These are phyloP conservation scores for Drosophila tropicalis DNA, from an alignment of 1,140 invertebrate genomes.

Conservation along the genomic window DNA sequence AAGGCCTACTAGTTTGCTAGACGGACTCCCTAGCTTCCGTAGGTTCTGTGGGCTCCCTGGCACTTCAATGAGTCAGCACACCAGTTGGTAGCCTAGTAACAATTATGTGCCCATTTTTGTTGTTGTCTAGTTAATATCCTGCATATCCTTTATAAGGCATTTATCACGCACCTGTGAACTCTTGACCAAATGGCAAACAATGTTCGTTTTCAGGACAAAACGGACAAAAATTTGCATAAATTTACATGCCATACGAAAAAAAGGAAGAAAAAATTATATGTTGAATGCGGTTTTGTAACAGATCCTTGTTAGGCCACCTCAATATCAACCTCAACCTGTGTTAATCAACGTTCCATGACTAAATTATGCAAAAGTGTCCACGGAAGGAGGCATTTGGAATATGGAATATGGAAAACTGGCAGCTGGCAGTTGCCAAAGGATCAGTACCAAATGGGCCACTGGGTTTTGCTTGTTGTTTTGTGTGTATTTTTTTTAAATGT, in stretches of 20 bases:
- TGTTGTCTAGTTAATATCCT: slow-evolving; percentile 34
- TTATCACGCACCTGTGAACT: slow-evolving; percentile 73
- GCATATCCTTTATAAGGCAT: slow-evolving; percentile 61
- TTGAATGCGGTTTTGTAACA: slow-evolving; percentile 25
- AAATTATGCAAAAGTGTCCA: slow-evolving; percentile 59
- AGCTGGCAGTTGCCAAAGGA: slow-evolving; percentile 27
- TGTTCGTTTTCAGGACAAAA: slow-evolving; percentile 7
- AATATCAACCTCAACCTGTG: slow-evolving; percentile 12
- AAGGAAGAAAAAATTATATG: slow-evolving; percentile 7
- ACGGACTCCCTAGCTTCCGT: no score
- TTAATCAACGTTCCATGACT: slow-evolving; percentile 46
- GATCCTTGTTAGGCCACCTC: slow-evolving; percentile 37
- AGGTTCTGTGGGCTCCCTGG: no score
- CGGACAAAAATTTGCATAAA: slow-evolving; percentile 72
- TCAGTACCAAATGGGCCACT: slow-evolving; percentile 13
- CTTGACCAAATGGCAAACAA: slow-evolving; percentile 29
- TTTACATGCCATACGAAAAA: slow-evolving; percentile 50
- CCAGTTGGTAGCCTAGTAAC: slow-evolving; percentile 23
- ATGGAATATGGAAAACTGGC: slow-evolving; percentile 28
- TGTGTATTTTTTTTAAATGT: slow-evolving; percentile 40
- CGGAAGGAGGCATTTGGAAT: slow-evolving; percentile 26
- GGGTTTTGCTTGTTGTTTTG: neutral
- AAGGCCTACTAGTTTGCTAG: no score
- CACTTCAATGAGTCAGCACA: neutral
- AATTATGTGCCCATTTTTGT: slow-evolving; percentile 20